Evolutionary conservation across 2,888 invertebrate species (phyloP), one percentile per base, ranked within the genome.

Genomic region (Polymixis lichenea): DNA sequence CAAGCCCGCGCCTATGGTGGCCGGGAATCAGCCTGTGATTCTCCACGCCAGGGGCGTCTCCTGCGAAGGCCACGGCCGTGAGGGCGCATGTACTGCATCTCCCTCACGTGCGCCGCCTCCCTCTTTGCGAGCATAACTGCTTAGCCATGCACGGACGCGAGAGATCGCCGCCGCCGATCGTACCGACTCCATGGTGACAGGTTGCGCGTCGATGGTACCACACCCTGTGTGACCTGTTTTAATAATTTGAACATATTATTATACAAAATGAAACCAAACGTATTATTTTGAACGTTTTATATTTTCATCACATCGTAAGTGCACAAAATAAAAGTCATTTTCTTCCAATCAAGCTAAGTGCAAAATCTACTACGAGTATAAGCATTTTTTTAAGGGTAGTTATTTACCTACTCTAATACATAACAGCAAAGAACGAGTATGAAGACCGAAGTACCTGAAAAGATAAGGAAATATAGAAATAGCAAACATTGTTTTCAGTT

Each of bases 401-500:
- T 9, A 43, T 11, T 32, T 22, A 9, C 15, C 1, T 17, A 28
- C 38, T n/a, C 32, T 78, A 87, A 72, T 87, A 87, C 82, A 80
- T 82, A 0, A 87, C 87, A 43, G 87, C 86, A 28, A 87, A 87
- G 61, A 87, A 87, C 0, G 87, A 87, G 38, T 87, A 87, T 8
- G 87, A 87, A 0, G 78, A 83, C 2, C 87, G 86, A 0, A 87
- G 76, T 55, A 87, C 80, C 87, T 87, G 85, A 11, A 86, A 87
- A 56, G 22, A 56, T 19, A 28, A 38, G 22, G 9, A 38, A 43
- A 60, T 68, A 68, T 22, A 32, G 0, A 51, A 53, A 46, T 22
- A 49, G 1, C 1, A 32, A 58, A n/a, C 22, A 49, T 49, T 11
- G 11, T 43, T 11, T 43, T 43, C 43, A 43, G 38, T 38, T 38